These are phyloP conservation scores for Metaphire vulgaris DNA, from an alignment of 1,140 invertebrate genomes.

Conservation along the genomic window DNA sequence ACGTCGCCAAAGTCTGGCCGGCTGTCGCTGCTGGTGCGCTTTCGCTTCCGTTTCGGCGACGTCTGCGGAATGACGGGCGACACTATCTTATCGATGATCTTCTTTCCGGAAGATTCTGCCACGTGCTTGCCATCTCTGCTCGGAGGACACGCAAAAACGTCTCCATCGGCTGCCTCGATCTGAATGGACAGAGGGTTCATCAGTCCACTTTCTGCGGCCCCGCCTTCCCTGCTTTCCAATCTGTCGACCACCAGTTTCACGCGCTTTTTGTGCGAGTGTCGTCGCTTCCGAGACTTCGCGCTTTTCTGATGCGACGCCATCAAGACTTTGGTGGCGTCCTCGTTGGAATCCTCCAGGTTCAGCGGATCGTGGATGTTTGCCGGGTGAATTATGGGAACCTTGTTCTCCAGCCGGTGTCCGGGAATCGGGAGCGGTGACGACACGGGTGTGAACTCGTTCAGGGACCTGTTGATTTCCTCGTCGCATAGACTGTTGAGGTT, in stretches of 20 bases:
- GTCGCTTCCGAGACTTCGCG: conserved; percentile 56
- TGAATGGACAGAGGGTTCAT: conserved; percentile 23
- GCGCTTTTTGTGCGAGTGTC: conserved; percentile 57
- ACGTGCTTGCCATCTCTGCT: not conserved
- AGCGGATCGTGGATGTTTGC: conserved; percentile 84
- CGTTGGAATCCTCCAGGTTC: conserved; percentile 62
- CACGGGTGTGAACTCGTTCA: conserved; percentile 79
- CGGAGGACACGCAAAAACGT: not conserved
- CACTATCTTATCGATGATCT: conserved; percentile 78
- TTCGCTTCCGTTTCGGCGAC: conserved; percentile 64
- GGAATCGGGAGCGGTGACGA: conserved; percentile 82
- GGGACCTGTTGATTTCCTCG: conserved; percentile 68
- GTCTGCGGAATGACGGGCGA: conserved; percentile 78
- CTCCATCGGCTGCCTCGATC: not conserved
- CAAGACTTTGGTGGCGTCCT: conserved; percentile 59
- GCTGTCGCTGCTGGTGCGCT: conserved; percentile 33
- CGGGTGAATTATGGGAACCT: conserved; percentile 72
- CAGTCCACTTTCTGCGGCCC: conserved; percentile 12
- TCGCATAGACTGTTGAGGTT: conserved; percentile 83
- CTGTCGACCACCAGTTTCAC: conserved; percentile 35
- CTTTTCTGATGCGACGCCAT: conserved; percentile 46
- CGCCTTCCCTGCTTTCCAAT: conserved; percentile 30
- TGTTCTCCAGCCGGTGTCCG: conserved; percentile 67
- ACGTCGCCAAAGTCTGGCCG: conserved; percentile 2
- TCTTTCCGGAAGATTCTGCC: conserved; percentile 16